phyloP scores from a whole-genome alignment of 1,140 invertebrate genomes.

The Drosophila ogumai region DNA sequence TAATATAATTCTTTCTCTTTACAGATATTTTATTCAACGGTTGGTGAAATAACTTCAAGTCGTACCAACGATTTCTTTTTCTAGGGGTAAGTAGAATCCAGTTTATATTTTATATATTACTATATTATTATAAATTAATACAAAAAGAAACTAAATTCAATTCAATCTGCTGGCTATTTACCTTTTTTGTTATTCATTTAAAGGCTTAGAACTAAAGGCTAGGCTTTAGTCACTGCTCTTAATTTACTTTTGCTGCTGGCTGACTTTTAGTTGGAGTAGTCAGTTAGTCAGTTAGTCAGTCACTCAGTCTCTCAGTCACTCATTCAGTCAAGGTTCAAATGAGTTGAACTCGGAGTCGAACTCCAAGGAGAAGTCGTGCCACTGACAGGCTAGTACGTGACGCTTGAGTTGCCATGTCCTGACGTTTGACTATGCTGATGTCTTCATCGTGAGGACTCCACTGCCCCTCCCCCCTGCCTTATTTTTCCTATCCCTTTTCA shows the following conservation, averaged over 20 bases:
- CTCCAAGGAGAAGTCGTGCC: constrained; percentile 41
- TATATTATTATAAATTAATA: too few relatives aligned
- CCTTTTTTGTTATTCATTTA: background rate
- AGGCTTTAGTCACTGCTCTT: constrained; percentile 34
- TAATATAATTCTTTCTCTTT: too few relatives aligned
- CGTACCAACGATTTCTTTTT: too few relatives aligned
- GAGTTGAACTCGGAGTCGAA: constrained; percentile 50
- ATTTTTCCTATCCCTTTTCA: background rate
- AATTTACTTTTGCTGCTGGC: constrained; percentile 60
- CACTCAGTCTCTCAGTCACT: constrained; percentile 1
- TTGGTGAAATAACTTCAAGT: too few relatives aligned
- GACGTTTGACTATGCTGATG: constrained; percentile 58
- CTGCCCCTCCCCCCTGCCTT: background rate
- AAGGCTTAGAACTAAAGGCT: background rate
- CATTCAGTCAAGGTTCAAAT: constrained; percentile 53
- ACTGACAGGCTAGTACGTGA: constrained; percentile 60
- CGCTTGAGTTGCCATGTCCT: constrained; percentile 51
- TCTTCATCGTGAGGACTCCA: constrained; percentile 34
- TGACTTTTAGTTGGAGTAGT: constrained; percentile 46
- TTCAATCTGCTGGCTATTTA: background rate
- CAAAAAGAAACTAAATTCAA: too few relatives aligned
- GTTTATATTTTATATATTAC: too few relatives aligned
- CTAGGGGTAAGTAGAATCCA: too few relatives aligned
- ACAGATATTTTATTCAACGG: too few relatives aligned
- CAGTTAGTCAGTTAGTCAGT: background rate